A percentile compares a stretch with the other conserved stretches of the same genome.
phyloP scores from a whole-genome alignment of 2,113 vertebrate genomes.

The Callopanchax toddi region DNA sequence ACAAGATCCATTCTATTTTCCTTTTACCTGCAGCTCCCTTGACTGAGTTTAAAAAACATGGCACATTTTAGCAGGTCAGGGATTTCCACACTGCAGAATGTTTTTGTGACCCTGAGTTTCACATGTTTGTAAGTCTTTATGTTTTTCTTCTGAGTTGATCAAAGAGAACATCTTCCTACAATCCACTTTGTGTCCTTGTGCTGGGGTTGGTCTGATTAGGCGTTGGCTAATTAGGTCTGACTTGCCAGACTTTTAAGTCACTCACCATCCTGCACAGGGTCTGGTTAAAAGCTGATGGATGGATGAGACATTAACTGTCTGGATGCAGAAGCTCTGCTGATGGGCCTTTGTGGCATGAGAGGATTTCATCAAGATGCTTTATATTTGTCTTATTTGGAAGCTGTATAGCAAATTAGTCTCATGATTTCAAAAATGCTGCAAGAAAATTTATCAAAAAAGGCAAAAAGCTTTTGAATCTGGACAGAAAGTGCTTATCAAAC shows the following conservation, averaged over 20 bases:
- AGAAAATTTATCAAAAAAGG: constrained; percentile 3
- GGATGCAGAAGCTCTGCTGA: constrained; percentile 29
- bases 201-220: constrained; percentile 66
- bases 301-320: constrained; percentile 55
- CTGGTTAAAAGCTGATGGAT: constrained; percentile 60
- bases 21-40: constrained; percentile 28
- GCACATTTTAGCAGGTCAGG: no score
- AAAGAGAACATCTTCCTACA: constrained; percentile 35
- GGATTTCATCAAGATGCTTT: neutral
- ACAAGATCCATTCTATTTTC: neutral
- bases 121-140: no score
- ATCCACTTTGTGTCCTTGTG: constrained; percentile 45
- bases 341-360: constrained; percentile 30
- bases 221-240: constrained; percentile 70
- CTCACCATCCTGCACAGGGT: constrained; percentile 27
- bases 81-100: no score
- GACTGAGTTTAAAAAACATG: constrained; percentile 31
- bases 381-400: neutral
- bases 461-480: neutral
- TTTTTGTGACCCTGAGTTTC: no score
- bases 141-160: constrained; percentile 27
- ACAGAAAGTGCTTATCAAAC: constrained; percentile 16
- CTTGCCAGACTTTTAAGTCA: constrained; percentile 73
- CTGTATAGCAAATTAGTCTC: neutral
- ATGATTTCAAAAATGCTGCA: neutral